Conservation (phyloP, 2,113 vertebrate genomes). For the Hippocampus barbouri region DNA sequence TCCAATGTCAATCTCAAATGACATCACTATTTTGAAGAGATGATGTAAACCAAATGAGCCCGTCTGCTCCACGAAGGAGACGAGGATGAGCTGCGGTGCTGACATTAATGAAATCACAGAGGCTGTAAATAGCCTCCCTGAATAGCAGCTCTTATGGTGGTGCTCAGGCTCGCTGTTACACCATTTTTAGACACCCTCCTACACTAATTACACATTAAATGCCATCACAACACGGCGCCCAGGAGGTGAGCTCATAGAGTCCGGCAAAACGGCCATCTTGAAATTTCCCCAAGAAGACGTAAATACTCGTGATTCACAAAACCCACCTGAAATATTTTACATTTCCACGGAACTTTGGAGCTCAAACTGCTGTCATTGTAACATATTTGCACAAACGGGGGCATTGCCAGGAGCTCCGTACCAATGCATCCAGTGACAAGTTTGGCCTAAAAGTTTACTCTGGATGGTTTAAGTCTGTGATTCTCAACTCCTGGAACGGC, state of each 20-base stretch:
- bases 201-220: constrained; percentile 51
- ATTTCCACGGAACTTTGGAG: not conserved
- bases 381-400: not conserved
- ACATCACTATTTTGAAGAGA: constrained; percentile 17
- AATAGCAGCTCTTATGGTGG: constrained; percentile 48
- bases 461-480: too few species aligned
- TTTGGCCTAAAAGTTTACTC: too few species aligned
- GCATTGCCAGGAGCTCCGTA: too few species aligned
- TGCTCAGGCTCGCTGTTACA: constrained; percentile 36
- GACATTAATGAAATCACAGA: constrained; percentile 48
- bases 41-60: constrained; percentile 39
- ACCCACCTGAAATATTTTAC: not conserved
- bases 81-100: constrained; percentile 28
- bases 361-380: not conserved
- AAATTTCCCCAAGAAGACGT: constrained; percentile 14
- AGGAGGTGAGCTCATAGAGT: constrained; percentile 50
- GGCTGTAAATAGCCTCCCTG: constrained; percentile 27
- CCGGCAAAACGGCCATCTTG: constrained; percentile 34
- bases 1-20: constrained; percentile 17
- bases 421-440: too few species aligned
- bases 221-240: constrained; percentile 46
- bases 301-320: not conserved
- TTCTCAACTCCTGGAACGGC: too few species aligned
- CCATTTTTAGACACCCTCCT: constrained; percentile 47
- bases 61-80: constrained; percentile 1